Conservation (phyloP, 1,140 invertebrate genomes). For the Pogonus chalceus region DNA sequence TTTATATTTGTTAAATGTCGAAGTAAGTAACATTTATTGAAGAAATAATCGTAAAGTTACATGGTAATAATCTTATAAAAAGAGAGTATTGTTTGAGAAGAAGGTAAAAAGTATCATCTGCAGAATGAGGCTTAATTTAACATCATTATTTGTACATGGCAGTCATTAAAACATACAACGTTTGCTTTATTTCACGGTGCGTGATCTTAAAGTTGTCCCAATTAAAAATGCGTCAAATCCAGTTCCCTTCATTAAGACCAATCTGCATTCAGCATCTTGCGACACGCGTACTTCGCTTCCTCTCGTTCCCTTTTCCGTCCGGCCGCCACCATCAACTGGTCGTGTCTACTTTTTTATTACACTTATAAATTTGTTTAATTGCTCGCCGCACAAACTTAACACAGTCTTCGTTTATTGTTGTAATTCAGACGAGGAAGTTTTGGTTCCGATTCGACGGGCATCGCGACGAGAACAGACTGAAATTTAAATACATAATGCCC, state of each 20-base stretch:
- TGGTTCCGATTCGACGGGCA: not conserved
- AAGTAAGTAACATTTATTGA: too few species aligned
- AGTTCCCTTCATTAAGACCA: constrained; percentile 31
- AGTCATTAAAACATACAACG: too few species aligned
- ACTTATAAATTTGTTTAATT: constrained; percentile 33
- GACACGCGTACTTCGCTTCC: not conserved
- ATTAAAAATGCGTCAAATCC: constrained; percentile 33
- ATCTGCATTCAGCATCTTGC: constrained; percentile 25
- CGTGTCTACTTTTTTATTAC: constrained; percentile 25
- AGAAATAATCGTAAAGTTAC: too few species aligned
- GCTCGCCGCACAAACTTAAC: constrained; percentile 1
- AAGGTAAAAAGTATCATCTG: too few species aligned
- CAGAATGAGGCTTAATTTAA: too few species aligned
- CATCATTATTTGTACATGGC: too few species aligned
- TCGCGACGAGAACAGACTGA: not conserved
- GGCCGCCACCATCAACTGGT: not conserved
- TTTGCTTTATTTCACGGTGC: not conserved
- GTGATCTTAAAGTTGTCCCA: constrained; percentile 6
- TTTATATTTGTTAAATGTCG: too few species aligned
- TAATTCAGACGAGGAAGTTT: not conserved
- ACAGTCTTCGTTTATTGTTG: constrained; percentile 1
- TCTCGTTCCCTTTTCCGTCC: not conserved
- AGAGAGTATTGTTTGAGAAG: too few species aligned
- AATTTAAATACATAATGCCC: constrained; percentile 2
- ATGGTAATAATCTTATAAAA: too few species aligned